A percentile compares a stretch with the other conserved stretches of the same genome.
Evolutionary conservation across 2,113 vertebrate genomes (phyloP).

Genomic region (Tragelaphus strepsiceros): DNA sequence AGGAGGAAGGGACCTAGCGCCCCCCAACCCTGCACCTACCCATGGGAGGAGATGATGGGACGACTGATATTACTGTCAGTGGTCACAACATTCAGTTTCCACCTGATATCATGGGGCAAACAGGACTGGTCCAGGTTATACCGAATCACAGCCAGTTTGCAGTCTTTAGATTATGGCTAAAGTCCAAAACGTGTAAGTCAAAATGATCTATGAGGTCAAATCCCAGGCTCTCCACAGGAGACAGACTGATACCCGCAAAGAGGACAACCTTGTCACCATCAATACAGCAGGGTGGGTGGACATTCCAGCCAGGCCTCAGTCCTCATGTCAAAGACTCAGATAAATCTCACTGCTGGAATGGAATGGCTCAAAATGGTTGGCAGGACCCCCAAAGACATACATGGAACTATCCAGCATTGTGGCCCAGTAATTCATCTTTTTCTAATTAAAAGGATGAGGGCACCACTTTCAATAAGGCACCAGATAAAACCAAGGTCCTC

Average conservation of each 20-base stretch:
- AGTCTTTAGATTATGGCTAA: constrained; percentile 98
- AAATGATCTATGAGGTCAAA: constrained; percentile 99
- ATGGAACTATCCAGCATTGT: constrained; percentile 94
- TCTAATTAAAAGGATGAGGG: background rate
- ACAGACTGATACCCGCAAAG: constrained; percentile 97
- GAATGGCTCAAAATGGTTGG: constrained; percentile 95
- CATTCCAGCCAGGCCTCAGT: constrained; percentile 93
- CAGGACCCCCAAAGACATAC: constrained; percentile 96
- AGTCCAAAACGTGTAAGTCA: constrained; percentile 97
- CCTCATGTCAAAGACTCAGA: constrained; percentile 94
- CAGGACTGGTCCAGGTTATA: constrained; percentile 96
- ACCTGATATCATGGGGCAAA: constrained; percentile 98
- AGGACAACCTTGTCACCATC: constrained; percentile 96
- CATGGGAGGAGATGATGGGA: constrained; percentile 95
- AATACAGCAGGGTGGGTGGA: constrained; percentile 90
- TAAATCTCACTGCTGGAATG: constrained; percentile 99
- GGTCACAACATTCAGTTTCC: constrained; percentile 98
- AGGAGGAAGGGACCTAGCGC: background rate
- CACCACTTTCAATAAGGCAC: background rate
- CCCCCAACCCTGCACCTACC: constrained; percentile 73
- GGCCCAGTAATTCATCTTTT: constrained; percentile 65
- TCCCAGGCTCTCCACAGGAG: constrained; percentile 96
- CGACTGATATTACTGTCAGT: constrained; percentile 99
- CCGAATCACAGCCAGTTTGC: constrained; percentile 95
- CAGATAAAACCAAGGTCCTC: background rate